Evolutionary conservation across 2,797 vertebrate genomes (phyloP), one percentile per base, ranked within the genome.

Genomic region (Hypotaenidia philippensis): DNA sequence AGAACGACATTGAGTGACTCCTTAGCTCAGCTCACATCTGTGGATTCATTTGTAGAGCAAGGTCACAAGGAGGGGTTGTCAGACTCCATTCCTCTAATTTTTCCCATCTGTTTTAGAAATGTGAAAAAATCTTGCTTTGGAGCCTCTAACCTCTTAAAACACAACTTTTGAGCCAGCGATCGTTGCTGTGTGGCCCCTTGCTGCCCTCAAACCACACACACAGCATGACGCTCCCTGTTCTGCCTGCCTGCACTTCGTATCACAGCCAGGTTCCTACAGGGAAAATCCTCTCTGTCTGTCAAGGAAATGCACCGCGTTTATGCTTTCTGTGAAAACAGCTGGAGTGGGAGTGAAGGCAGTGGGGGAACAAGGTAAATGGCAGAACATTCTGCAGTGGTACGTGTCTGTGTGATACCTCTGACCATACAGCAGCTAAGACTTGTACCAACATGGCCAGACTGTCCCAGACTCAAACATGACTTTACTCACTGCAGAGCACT

Each of bases 341-440:
- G 17, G 34, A 49, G 27, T 38, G 40, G 57, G 32, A 72, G 36
- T 25, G 19, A 72, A 86, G 59, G 11, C 23, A 69, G 29, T 23
- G 12, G 14, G 3, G 3, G 3, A 65, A 13, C 13, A 57, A 69
- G 31, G 7, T 45, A 31, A 53, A 76, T 68, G 11, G 22, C 16
- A 57, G 26, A 81, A 44, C 3, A 21, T 68, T 78, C 27, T 87
- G 25, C 20, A n/a, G 38, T 38, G n/a, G 13, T n/a, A 49, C 1
- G 0, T 10, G 1, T 29, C 10, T n/a, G 17, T 9, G 0, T 50
- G 11, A 8, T 63, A 15, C 47, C 26, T 61, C 53, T 50, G 36
- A 60, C 41, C 29, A 10, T 31, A 15, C 6, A 44, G 49, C 25
- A 69, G 36, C 31, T 77, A 25, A 53, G 40, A 27, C 2, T 3